phyloP scores from a whole-genome alignment of 2,113 vertebrate genomes.

The Phalacrocorax carbo region DNA sequence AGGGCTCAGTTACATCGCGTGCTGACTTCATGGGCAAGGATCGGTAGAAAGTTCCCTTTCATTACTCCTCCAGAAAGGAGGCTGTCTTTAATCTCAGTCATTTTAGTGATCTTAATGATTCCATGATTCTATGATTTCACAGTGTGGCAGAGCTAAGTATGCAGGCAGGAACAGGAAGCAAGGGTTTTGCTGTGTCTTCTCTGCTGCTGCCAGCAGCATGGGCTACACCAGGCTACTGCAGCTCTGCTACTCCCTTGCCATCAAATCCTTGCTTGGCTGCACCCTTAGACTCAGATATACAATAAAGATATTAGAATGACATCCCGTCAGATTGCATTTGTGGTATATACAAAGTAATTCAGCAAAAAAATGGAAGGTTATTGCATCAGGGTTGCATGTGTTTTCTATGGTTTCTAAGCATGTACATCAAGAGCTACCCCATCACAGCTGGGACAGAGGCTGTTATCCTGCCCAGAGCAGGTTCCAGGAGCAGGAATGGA shows the following conservation, averaged over 20 bases:
- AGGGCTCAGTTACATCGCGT: neutral
- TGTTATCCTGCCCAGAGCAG: neutral
- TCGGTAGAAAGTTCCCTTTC: neutral
- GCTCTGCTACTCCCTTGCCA: neutral
- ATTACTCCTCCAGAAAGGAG: neutral
- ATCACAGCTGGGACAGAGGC: neutral
- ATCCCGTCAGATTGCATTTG: neutral
- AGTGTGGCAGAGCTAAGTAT: neutral
- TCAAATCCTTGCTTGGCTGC: neutral
- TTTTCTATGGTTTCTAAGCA: neutral
- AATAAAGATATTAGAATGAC: neutral
- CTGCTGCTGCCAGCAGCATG: neutral
- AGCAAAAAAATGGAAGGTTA: neutral
- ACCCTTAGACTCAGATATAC: neutral
- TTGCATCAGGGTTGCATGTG: neutral
- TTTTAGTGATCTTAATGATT: neutral
- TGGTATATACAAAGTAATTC: neutral
- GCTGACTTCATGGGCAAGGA: neutral
- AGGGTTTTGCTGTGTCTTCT: neutral
- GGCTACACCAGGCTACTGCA: accelerated
- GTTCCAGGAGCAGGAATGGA: neutral
- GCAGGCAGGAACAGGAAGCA: neutral
- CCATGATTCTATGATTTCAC: too few relatives aligned
- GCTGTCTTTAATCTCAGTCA: neutral
- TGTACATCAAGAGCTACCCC: accelerated